Base-by-base conservation (phyloP, 2,888 invertebrate species). In the Harpagoxenus sublaevis region DNA sequence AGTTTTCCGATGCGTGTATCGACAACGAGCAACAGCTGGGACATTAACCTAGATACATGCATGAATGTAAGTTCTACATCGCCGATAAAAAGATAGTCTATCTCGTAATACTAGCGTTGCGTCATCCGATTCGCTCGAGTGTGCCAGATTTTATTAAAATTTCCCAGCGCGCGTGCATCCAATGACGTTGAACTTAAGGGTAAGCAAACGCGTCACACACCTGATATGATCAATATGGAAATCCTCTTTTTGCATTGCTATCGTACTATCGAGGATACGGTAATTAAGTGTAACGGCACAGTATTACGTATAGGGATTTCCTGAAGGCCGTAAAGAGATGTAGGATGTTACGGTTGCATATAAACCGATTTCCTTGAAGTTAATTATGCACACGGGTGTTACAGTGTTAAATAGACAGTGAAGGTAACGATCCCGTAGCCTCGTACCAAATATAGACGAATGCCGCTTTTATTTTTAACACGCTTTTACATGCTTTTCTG, bases 281-380 rank as follows among this genome's bases (percentile, higher is more conserved):
- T 45, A 66, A 65, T 66, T 28, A 42, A 53, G 23, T n/a, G 3
- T 53, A 42, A 51, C 65, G 6, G 4, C 42, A 35, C n/a, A 55
- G 31, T 12, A 3, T 28, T 39, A 51, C 2, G 23, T 31, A 28
- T 18, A 66, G 8, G 42, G 12, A 78, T 45, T 66, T 66, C 28
- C 42, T 57, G 55, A 78, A 57, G 66, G 70, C 12, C 48, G 15
- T 28, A 48, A 57, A 79, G 18, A 70, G 18, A 39, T 48, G 48
- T 48, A 60, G 60, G 5, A 66, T 42, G 65, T 68, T 45, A 57
- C 1, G 35, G 48, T 60, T 48, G 12, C 66, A 31, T 39, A 12
- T 60, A 75, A 53, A 70, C 70, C 15, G 48, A 79, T 79, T 79
- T 70, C 79, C 79, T 79, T 70, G 57, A 60, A 62, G 48, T 79